Percentiles rank a stretch among this genome's conserved stretches.
Evolutionary conservation across 1,140 invertebrate genomes (phyloP).

Genomic region (Danaus plexippus): DNA sequence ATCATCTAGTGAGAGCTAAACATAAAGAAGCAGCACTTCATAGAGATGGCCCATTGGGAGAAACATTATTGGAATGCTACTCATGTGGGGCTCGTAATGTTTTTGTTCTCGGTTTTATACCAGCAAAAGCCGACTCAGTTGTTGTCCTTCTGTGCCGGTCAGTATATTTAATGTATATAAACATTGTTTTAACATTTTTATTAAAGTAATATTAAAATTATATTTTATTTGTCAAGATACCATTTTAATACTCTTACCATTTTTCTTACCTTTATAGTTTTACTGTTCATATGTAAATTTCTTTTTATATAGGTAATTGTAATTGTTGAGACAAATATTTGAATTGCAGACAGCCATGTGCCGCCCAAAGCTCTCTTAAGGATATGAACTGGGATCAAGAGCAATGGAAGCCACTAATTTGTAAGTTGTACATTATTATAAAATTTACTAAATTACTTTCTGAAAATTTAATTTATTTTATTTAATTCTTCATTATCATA

Average conservation of each 20-base stretch:
- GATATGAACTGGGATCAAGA: conserved; percentile 99
- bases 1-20: conserved; percentile 97
- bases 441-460: not conserved
- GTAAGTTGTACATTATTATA: conserved; percentile 33
- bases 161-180: conserved; percentile 17
- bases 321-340: conserved; percentile 3
- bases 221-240: too few relatives aligned
- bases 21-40: conserved; percentile 99
- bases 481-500: conserved; percentile 1
- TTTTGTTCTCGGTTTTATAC: conserved; percentile 98
- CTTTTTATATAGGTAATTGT: too few relatives aligned
- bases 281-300: too few relatives aligned
- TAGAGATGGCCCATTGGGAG: conserved; percentile 96
- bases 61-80: conserved; percentile 98
- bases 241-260: too few relatives aligned
- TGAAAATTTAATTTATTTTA: not conserved
- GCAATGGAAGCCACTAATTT: conserved; percentile 95
- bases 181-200: not conserved
- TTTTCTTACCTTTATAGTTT: too few relatives aligned
- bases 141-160: conserved; percentile 96
- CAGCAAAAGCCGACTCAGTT: conserved; percentile 98
- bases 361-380: conserved; percentile 94
- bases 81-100: conserved; percentile 98
- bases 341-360: conserved; percentile 87
- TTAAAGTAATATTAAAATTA: not conserved